A percentile compares a stretch with the other conserved stretches of the same genome.
Evolutionary conservation across 2,888 invertebrate genomes (phyloP).

Genomic region (Melikaiella ostensackeni): DNA sequence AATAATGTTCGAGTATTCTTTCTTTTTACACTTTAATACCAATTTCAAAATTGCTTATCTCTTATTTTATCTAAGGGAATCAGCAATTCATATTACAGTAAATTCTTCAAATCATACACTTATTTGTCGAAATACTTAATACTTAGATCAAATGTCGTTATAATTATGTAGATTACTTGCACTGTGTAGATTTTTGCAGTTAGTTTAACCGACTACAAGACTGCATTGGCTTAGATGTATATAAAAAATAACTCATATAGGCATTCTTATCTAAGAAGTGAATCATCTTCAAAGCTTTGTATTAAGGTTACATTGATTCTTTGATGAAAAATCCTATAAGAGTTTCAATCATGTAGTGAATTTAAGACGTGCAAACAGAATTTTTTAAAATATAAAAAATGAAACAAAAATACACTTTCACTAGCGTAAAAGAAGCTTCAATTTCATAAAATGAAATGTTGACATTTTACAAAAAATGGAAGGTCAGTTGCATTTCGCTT

Average conservation of each 20-base stretch:
- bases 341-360: neutral
- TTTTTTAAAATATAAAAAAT: conserved; percentile 10
- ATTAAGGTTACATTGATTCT: neutral
- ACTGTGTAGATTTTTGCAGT: conserved; percentile 16
- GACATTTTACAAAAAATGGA: conserved; percentile 7
- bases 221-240: conserved; percentile 21
- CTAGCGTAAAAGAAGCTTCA: neutral
- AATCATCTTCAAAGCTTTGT: neutral
- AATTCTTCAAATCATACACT: neutral
- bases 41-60: neutral
- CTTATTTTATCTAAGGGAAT: conserved; percentile 4
- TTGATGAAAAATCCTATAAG: conserved; percentile 8
- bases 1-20: neutral
- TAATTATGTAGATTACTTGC: conserved; percentile 29
- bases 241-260: conserved; percentile 4
- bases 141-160: conserved; percentile 13
- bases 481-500: conserved; percentile 13
- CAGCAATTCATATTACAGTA: neutral
- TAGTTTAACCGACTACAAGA: conserved; percentile 12
- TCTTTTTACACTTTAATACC: conserved; percentile 8
- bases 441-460: neutral
- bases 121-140: neutral
- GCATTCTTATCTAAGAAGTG: neutral
- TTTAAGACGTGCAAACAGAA: neutral
- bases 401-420: conserved; percentile 5